Evolutionary conservation across 1,140 invertebrate genomes (phyloP), one percentile per base, ranked within the genome.

Genomic region (Lordiphosa mommai): DNA sequence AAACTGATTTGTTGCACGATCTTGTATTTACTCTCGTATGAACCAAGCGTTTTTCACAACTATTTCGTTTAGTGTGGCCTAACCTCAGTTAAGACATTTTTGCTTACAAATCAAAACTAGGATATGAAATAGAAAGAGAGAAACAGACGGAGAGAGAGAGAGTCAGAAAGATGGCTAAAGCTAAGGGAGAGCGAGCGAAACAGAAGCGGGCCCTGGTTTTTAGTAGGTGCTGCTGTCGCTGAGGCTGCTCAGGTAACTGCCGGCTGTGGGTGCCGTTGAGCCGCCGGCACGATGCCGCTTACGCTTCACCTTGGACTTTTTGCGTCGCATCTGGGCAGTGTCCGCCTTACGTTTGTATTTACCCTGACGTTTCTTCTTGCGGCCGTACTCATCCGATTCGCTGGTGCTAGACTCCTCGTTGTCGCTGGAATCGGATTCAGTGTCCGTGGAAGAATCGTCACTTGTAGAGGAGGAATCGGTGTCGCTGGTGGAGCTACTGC

Each of bases 301-400:
- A 9, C 86, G 76, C 58, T 88, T 88, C 29, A 85, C 67, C 61
- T 88, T 88, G 13, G 86, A 55, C 48, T 88, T 88, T 29, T 88
- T 88, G 37, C 80, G 86, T 0, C 86, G 61, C 51, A 85, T 36
- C 47, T 52, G 59, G n/a, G 69, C 44, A n/a, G 72, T 47, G 9
- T 88, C 85, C 20, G 76, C 80, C 36, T 88, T 88, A 12, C 86
- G 86, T 48, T 88, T 88, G 29, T 88, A 88, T 55, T 88, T 88
- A 12, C 86, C 86, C 40, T 80, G 77, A 0, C 84, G 86, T 12
- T 86, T 86, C 63, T 86, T 74, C 30, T 88, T 88, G 13, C 86
- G 86, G 2, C 86, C 86, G 4, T 88, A 86, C 47, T 88, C 86
- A 13, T 88, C 86, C 3, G 80, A 88, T 43, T 87, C 85, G 27